Evolutionary conservation across 30 jellyfish, hydroid and myxozoan species (phyloP).

Genomic region (Hydractinia echinata): DNA sequence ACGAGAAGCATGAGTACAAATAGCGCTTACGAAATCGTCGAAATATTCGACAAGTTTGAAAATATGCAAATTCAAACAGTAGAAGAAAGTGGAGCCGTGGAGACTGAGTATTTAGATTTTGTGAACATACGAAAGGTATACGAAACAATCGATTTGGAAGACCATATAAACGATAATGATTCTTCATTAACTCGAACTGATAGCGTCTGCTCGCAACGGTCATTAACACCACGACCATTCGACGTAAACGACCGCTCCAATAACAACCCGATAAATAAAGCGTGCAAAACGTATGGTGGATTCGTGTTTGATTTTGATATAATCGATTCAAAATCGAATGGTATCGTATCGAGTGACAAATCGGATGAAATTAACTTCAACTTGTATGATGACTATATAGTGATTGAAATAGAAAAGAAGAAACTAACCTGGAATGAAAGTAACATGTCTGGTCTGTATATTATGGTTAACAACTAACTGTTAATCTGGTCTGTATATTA

Average conservation of each 20-base stretch:
- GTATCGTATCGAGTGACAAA: background rate
- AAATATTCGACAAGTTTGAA: slow-evolving; percentile 19
- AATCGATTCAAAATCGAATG: background rate
- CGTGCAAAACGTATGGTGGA: background rate
- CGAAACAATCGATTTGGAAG: slow-evolving; percentile 12
- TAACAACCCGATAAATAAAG: background rate
- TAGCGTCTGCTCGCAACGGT: background rate
- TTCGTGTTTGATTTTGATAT: background rate
- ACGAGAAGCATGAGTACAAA: too few relatives aligned
- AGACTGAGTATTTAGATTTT: slow-evolving; percentile 19
- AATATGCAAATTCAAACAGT: slow-evolving; percentile 1
- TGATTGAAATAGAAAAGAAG: background rate
- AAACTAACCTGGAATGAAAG: background rate
- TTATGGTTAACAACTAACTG: background rate
- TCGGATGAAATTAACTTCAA: background rate
- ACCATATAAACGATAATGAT: background rate
- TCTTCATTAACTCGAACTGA: background rate
- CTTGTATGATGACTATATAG: background rate
- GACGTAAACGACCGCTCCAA: background rate
- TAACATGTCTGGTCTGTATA: background rate
- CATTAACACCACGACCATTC: background rate
- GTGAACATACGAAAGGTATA: background rate
- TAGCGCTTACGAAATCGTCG: background rate
- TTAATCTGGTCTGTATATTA: background rate
- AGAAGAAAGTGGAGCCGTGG: slow-evolving; percentile 27